Evolutionary conservation across 2,113 vertebrate genomes (phyloP).

Genomic region (Strigops habroptila): DNA sequence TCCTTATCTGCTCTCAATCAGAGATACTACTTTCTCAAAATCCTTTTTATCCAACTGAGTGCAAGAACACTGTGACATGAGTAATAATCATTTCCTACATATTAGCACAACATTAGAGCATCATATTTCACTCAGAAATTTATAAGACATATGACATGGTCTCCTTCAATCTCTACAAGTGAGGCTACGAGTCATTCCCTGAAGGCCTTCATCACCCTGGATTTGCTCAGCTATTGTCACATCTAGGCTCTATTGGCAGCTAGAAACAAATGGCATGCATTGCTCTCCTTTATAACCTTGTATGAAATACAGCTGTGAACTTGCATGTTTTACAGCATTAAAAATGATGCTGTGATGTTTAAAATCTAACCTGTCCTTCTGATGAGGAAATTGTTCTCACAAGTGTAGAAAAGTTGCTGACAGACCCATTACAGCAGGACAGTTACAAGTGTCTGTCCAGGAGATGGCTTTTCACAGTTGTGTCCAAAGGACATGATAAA

Average conservation of each 20-base stretch:
- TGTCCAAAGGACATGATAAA: background rate
- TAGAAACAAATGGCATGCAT: background rate
- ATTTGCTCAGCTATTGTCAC: rapidly evolving
- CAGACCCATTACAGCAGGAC: rapidly evolving
- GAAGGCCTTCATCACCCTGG: background rate
- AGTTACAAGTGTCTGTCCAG: background rate
- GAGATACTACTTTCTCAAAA: background rate
- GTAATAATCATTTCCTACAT: background rate
- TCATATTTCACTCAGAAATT: background rate
- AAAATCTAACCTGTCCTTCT: background rate
- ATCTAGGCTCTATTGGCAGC: rapidly evolving
- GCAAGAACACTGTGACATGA: background rate
- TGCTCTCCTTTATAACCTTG: rapidly evolving
- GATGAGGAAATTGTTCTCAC: background rate
- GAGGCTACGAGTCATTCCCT: background rate
- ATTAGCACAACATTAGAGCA: background rate
- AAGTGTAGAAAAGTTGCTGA: background rate
- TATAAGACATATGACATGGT: no score
- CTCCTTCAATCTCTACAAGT: background rate
- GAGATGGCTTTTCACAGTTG: background rate
- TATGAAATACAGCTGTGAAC: background rate
- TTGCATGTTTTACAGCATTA: background rate
- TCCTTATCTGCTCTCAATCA: background rate
- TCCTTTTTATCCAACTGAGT: background rate
- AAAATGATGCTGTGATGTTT: background rate